These are phyloP conservation scores for Drosophila ezoana DNA, from an alignment of 2,888 invertebrate genomes.

Conservation along the genomic window DNA sequence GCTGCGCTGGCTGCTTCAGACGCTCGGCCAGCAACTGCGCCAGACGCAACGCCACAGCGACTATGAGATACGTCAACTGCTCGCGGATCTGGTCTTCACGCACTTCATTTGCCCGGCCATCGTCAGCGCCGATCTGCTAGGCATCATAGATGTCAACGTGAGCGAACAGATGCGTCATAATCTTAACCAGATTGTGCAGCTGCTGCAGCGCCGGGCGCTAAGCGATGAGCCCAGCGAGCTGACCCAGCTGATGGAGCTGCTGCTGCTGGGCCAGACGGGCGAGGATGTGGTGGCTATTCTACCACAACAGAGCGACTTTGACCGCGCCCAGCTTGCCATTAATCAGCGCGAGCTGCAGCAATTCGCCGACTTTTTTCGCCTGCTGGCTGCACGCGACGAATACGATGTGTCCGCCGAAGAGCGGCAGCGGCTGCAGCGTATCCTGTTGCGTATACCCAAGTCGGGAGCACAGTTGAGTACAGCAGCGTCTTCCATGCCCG, in stretches of 20 bases:
- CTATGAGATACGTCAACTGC: constrained; percentile 87
- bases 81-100: constrained; percentile 96
- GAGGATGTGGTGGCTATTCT: constrained; percentile 84
- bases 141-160: constrained; percentile 96
- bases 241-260: constrained; percentile 90
- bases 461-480: constrained; percentile 3
- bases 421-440: constrained; percentile 85
- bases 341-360: constrained; percentile 89
- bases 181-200: constrained; percentile 95
- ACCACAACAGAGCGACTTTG: constrained; percentile 86
- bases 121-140: constrained; percentile 97
- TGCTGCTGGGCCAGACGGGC: constrained; percentile 85
- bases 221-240: constrained; percentile 91
- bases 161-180: constrained; percentile 96
- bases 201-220: constrained; percentile 95
- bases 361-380: constrained; percentile 87
- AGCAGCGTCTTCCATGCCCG: not conserved
- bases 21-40: constrained; percentile 90
- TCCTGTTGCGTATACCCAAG: constrained; percentile 85
- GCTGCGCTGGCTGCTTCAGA: constrained; percentile 95
- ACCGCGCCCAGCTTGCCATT: constrained; percentile 88
- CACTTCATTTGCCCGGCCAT: constrained; percentile 98
- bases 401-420: constrained; percentile 83
- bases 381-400: constrained; percentile 83
- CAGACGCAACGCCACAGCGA: constrained; percentile 85